Evolutionary conservation across 2,888 invertebrate species (phyloP), one percentile per base, ranked within the genome.

Genomic region (Napeogenes sylphis): DNA sequence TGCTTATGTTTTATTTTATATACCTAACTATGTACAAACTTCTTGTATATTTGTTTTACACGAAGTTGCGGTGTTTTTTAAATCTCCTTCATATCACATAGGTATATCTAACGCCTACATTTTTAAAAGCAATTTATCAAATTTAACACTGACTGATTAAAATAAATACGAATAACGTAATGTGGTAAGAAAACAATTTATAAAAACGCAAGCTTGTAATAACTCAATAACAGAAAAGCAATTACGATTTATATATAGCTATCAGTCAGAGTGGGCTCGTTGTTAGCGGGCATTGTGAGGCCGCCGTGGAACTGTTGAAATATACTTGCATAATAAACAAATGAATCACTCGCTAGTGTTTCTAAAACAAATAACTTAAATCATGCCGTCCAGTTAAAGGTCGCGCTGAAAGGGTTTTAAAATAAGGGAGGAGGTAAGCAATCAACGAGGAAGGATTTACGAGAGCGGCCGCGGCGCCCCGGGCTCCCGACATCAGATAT

Each of bases 391-490:
- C 63, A 72, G 69, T 75, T 73, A 78, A 77, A 77, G 75, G 77
- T 73, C 71, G 73, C 76, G 79, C 77, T 81, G 77, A 74, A 59
- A 32, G 38, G 30, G 54, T 77, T 81, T 80, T 82, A 78, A 59
- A 66, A 63, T 54, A 42, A 45, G 56, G 56, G 69, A 73, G 70
- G 71, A 64, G 73, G 78, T 79, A 82, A 81, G 84, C 82, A 86
- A 87, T 86, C 86, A 86, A 82, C 82, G 80, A 76, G 77, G 68
- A 71, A 79, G 73, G 83, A 86, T 86, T 84, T 85, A 87, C 79
- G 71, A 10, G 51, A 51, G 51, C 21, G 51, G 30, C 51, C 8
- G 30, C 69, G 67, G 55, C 66, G 75, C 71, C 77, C 77, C 71
- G 74, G 77, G 78, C 65, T 35, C 21, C 13, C 10, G 51, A 61